phyloP scores from a whole-genome alignment of 2,888 invertebrate species.

The Phyto melanocephala region DNA sequence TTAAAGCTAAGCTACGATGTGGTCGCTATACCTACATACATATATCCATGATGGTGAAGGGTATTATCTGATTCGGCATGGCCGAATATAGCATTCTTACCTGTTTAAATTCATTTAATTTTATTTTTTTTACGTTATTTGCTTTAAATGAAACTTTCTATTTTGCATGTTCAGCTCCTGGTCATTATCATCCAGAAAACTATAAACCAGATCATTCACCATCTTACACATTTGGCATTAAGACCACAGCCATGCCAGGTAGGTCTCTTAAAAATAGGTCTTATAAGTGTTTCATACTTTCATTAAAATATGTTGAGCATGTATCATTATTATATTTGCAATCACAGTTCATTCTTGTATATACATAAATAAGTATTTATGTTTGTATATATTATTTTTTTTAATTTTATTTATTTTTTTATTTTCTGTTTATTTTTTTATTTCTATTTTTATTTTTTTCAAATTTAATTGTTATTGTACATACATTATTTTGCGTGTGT shows the following conservation, averaged over 20 bases:
- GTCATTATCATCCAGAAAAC: constrained; percentile 82
- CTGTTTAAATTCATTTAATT: too few relatives aligned
- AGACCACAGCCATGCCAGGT: constrained; percentile 75
- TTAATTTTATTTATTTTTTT: constrained; percentile 42
- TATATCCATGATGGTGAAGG: too few relatives aligned
- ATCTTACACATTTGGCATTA: constrained; percentile 82
- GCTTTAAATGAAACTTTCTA: background rate
- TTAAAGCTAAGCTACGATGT: too few relatives aligned
- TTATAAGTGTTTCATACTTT: too few relatives aligned
- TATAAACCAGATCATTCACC: constrained; percentile 77
- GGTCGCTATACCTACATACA: too few relatives aligned
- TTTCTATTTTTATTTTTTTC: constrained; percentile 35
- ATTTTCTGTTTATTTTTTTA: constrained; percentile 24
- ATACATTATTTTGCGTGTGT: constrained; percentile 31
- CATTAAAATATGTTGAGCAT: background rate
- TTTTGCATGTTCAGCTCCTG: constrained; percentile 79
- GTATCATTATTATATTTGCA: too few relatives aligned
- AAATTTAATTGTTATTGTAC: constrained; percentile 27
- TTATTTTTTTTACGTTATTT: background rate
- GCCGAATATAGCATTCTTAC: too few relatives aligned
- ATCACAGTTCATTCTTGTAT: too few relatives aligned
- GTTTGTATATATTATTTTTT: constrained; percentile 2
- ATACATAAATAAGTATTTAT: too few relatives aligned
- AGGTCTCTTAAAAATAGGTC: constrained; percentile 62
- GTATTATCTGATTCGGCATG: too few relatives aligned